Percentiles rank a stretch among this genome's conserved stretches.
Conservation (phyloP, 2,888 invertebrate genomes). For the Smittia aterrima region DNA sequence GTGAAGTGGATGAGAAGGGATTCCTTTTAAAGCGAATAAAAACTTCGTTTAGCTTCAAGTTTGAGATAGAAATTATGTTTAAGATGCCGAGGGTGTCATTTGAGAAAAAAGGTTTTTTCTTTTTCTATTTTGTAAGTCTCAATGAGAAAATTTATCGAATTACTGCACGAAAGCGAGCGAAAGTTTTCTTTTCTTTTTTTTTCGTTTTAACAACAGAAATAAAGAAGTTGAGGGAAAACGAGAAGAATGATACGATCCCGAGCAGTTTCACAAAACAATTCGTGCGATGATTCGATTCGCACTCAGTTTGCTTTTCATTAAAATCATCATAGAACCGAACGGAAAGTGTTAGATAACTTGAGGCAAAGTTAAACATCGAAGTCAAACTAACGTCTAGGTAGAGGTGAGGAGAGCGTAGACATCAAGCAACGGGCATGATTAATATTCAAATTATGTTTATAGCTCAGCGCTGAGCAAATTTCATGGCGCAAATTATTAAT, state of each 20-base stretch:
- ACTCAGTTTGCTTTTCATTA: neutral
- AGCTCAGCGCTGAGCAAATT: neutral
- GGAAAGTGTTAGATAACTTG: too few relatives aligned
- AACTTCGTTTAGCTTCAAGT: neutral
- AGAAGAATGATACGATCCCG: neutral
- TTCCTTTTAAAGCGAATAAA: neutral
- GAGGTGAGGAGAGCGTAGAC: neutral
- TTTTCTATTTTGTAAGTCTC: neutral
- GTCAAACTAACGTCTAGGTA: too few relatives aligned
- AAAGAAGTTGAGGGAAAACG: neutral
- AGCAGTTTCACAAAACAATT: too few relatives aligned
- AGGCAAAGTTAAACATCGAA: too few relatives aligned
- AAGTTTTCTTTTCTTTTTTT: neutral
- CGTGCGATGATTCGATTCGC: neutral
- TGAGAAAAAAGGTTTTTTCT: neutral
- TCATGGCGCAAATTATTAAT: neutral
- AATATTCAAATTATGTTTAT: conserved; percentile 8
- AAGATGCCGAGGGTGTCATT: too few relatives aligned
- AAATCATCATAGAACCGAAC: too few relatives aligned
- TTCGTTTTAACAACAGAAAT: too few relatives aligned
- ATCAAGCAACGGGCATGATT: neutral
- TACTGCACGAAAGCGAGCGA: neutral
- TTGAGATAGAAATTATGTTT: too few relatives aligned
- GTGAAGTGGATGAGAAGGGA: conserved; percentile 10
- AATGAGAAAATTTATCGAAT: neutral